These are phyloP conservation scores for Sorex maritimensis DNA, from an alignment of 2,797 vertebrate genomes.

Conservation along the genomic window DNA sequence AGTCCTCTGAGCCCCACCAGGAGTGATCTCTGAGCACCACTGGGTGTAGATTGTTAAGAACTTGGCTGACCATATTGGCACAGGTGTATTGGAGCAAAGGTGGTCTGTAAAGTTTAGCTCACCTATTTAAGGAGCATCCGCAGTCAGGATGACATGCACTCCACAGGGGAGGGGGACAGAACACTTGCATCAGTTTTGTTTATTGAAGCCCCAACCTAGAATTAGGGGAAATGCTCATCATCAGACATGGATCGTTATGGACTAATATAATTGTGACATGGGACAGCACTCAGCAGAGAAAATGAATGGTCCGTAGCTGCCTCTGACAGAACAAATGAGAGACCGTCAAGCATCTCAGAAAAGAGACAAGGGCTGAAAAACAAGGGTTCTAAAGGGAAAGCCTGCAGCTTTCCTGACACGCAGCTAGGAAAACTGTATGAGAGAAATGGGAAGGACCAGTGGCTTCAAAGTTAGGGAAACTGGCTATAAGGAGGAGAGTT, in stretches of 20 bases:
- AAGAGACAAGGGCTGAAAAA: slow-evolving; percentile 26
- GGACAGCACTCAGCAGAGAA: neutral
- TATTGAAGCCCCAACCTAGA: neutral
- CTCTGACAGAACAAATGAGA: neutral
- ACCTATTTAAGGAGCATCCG: neutral
- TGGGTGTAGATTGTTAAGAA: neutral
- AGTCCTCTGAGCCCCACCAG: too few relatives aligned
- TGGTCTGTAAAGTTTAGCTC: neutral
- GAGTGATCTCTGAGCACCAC: too few relatives aligned
- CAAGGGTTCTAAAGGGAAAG: neutral
- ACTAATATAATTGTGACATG: neutral
- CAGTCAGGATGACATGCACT: neutral
- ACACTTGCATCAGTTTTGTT: neutral
- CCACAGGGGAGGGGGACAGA: neutral
- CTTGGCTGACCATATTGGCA: neutral
- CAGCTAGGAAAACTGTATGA: neutral
- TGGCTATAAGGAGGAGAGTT: neutral
- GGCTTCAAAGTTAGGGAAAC: neutral
- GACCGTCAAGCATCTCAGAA: neutral
- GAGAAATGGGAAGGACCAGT: neutral
- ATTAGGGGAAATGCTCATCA: neutral
- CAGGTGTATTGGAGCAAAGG: neutral
- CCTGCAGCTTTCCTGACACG: slow-evolving; percentile 27
- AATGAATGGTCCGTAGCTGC: neutral
- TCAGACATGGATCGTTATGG: slow-evolving; percentile 12